A percentile compares a stretch with the other conserved stretches of the same genome.
phyloP scores from a whole-genome alignment of 1,140 invertebrate genomes.

The Bemisia tabaci region DNA sequence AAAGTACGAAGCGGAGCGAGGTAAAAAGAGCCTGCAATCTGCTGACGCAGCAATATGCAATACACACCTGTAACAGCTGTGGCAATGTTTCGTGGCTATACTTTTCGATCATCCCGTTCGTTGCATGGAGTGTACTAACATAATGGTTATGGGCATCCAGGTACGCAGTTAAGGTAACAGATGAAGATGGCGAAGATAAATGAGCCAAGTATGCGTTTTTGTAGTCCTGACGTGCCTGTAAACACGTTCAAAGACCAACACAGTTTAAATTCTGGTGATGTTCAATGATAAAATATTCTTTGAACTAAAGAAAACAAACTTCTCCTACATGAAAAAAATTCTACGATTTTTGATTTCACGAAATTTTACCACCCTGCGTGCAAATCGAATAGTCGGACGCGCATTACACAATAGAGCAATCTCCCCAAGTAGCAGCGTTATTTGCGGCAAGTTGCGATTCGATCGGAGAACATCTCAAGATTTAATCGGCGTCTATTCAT shows the following conservation, averaged over 20 bases:
- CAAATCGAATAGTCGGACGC: too few species aligned
- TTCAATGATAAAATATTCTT: too few species aligned
- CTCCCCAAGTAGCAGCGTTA: too few species aligned
- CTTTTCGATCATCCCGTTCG: slow-evolving; percentile 69
- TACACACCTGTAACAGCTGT: slow-evolving; percentile 56
- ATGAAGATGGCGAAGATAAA: slow-evolving; percentile 38
- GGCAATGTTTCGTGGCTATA: slow-evolving; percentile 61
- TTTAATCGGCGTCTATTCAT: too few species aligned
- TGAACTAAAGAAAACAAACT: too few species aligned
- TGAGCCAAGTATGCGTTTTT: slow-evolving; percentile 64
- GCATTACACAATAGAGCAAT: too few species aligned
- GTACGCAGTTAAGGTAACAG: slow-evolving; percentile 57
- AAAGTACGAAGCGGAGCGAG: too few species aligned
- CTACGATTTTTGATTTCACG: too few species aligned
- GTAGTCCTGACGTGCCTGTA: slow-evolving; percentile 72
- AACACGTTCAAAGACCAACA: slow-evolving; percentile 10
- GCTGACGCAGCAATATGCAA: neutral
- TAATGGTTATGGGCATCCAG: slow-evolving; percentile 88
- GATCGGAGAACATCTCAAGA: too few species aligned
- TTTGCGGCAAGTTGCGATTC: too few species aligned
- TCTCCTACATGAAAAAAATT: neutral
- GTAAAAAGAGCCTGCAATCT: neutral
- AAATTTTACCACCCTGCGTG: too few species aligned
- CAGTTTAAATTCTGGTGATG: too few species aligned
- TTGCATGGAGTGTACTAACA: slow-evolving; percentile 79